phyloP scores from a whole-genome alignment of 2,113 vertebrate genomes.

The Siniperca chuatsi region DNA sequence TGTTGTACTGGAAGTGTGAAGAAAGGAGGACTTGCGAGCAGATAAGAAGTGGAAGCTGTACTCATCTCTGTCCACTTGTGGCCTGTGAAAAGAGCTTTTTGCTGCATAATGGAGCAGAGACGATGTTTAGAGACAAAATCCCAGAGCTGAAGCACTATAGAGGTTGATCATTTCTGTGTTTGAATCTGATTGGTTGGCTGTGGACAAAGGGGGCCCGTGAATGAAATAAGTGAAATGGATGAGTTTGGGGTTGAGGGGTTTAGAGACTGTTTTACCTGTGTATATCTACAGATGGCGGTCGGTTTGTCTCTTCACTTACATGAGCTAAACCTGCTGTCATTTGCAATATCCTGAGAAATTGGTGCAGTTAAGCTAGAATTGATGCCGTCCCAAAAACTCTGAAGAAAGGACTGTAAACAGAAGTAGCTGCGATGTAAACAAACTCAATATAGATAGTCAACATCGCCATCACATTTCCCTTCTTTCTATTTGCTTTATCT shows the following conservation, averaged over 20 bases:
- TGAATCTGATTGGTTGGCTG: constrained; percentile 8
- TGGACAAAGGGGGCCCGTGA: constrained; percentile 20
- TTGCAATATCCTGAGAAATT: constrained; percentile 1
- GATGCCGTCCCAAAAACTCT: background rate
- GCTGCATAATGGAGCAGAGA: background rate
- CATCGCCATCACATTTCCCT: background rate
- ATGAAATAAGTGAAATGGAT: constrained; percentile 18
- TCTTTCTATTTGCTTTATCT: constrained; percentile 23
- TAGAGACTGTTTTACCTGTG: constrained; percentile 10
- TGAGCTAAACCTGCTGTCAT: background rate
- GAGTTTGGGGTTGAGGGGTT: constrained; percentile 5
- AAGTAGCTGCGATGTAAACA: constrained; percentile 15
- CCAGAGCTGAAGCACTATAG: constrained; percentile 24
- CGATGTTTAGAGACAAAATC: constrained; percentile 30
- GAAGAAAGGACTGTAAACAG: background rate
- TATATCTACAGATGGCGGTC: constrained; percentile 22
- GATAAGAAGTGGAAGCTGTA: constrained; percentile 18
- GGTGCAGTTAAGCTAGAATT: background rate
- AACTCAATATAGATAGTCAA: background rate
- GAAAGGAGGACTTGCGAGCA: constrained; percentile 19
- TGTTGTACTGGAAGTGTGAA: constrained; percentile 23
- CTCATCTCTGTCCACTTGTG: constrained; percentile 16
- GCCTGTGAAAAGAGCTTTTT: background rate
- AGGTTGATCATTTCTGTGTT: constrained; percentile 11
- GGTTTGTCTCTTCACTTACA: background rate